A percentile compares a stretch with the other conserved stretches of the same genome.
phyloP scores from a whole-genome alignment of 1,140 invertebrate species.

The Glomeris maerens region DNA sequence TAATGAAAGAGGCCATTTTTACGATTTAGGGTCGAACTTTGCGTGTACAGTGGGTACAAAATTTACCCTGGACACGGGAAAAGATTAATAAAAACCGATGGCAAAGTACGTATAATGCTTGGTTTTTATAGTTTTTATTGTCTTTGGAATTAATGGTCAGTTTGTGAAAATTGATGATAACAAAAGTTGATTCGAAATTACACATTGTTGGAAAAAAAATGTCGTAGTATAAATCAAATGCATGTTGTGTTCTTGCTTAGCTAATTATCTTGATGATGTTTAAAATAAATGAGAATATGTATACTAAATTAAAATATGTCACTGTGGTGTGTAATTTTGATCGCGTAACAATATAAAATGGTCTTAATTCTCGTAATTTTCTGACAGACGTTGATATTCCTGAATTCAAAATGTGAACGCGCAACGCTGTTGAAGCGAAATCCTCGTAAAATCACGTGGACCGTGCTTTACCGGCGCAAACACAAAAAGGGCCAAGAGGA shows the following conservation, averaged over 20 bases:
- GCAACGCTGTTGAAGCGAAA: slow-evolving; percentile 94
- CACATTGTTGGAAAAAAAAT: too few species aligned
- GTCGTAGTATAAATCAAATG: too few species aligned
- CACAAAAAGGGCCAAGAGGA: slow-evolving; percentile 98
- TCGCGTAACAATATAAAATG: background rate
- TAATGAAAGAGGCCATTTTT: too few species aligned
- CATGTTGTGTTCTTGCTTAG: background rate
- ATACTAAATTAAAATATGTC: background rate
- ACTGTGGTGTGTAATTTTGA: background rate
- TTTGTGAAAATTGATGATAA: too few species aligned
- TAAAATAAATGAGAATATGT: background rate
- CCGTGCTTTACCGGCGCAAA: slow-evolving; percentile 95
- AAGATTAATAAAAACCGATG: slow-evolving; percentile 93
- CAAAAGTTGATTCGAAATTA: too few species aligned
- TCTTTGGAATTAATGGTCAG: too few species aligned
- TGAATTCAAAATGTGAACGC: slow-evolving; percentile 91
- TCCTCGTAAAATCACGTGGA: slow-evolving; percentile 98
- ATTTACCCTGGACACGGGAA: slow-evolving; percentile 99
- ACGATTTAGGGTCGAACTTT: slow-evolving; percentile 96
- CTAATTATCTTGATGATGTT: background rate
- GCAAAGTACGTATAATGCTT: too few species aligned
- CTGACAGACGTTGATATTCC: slow-evolving; percentile 39
- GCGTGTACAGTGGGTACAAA: slow-evolving; percentile 96
- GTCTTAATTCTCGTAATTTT: background rate
- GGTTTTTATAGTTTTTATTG: too few species aligned